Percentiles rank a stretch among this genome's conserved stretches.
Evolutionary conservation across 2,888 invertebrate genomes (phyloP).

Genomic region (Entomobrya multifasciata): DNA sequence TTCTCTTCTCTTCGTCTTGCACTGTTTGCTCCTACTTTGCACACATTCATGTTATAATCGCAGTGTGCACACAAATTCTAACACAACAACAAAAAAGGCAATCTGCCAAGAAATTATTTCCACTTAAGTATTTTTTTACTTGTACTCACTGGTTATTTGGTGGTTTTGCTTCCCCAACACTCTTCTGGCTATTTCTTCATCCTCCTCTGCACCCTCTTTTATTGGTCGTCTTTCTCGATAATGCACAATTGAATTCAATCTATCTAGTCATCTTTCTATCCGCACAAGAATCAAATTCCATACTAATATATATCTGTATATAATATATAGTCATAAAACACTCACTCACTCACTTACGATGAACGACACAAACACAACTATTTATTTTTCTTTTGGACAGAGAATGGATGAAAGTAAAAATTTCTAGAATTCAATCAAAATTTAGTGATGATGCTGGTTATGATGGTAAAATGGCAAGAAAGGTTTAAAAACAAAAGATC

Average conservation of each 20-base stretch:
- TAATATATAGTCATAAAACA: neutral
- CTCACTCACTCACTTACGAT: no score
- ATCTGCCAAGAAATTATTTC: conserved; percentile 57
- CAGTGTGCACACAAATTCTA: neutral
- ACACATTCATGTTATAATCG: neutral
- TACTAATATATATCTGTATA: neutral
- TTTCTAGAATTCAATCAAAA: conserved; percentile 30
- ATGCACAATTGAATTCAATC: neutral
- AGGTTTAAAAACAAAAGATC: conserved; percentile 38
- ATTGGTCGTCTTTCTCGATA: neutral
- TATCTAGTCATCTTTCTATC: neutral
- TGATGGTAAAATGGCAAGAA: neutral
- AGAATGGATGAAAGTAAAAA: conserved; percentile 21
- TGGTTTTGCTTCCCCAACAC: conserved; percentile 28
- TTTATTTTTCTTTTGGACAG: neutral
- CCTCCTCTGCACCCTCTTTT: neutral
- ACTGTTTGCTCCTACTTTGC: neutral
- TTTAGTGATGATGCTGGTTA: neutral
- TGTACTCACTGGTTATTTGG: conserved; percentile 42
- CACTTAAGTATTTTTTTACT: conserved; percentile 40
- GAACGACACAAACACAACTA: neutral
- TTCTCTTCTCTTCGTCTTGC: neutral
- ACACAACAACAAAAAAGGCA: conserved; percentile 47
- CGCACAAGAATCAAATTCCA: neutral
- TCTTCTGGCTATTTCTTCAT: conserved; percentile 37